A percentile compares a stretch with the other conserved stretches of the same genome.
These are phyloP conservation scores for Aurelia sp. DNA, from an alignment of 30 jellyfish, hydroid and myxozoan species.

Conservation along the genomic window DNA sequence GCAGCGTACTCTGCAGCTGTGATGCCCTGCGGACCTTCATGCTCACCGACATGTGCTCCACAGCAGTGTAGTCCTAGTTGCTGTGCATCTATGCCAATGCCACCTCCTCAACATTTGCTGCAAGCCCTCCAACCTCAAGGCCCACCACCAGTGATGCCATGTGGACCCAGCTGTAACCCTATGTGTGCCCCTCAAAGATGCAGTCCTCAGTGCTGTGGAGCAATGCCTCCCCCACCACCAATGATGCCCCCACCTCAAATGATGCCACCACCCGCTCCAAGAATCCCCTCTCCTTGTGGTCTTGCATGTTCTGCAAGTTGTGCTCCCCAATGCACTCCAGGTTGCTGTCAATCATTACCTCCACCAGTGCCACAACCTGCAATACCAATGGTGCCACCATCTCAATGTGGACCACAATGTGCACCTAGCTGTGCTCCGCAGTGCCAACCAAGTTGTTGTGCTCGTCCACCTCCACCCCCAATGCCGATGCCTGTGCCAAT, in stretches of 20 bases:
- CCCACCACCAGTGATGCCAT: slow-evolving; percentile 59
- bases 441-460: slow-evolving; percentile 47
- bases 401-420: slow-evolving; percentile 28
- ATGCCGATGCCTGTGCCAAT: slow-evolving; percentile 29
- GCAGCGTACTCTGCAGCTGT: slow-evolving; percentile 46
- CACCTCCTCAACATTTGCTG: slow-evolving; percentile 59
- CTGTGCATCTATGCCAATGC: slow-evolving; percentile 68
- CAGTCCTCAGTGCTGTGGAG: slow-evolving; percentile 39
- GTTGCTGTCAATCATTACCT: slow-evolving; percentile 73
- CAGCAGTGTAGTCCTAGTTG: slow-evolving; percentile 57
- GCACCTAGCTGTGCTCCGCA: slow-evolving; percentile 46
- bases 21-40: slow-evolving; percentile 70
- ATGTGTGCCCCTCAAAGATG: slow-evolving; percentile 52
- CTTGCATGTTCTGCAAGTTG: slow-evolving; percentile 71
- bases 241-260: slow-evolving; percentile 39
- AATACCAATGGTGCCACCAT: not conserved
- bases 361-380: slow-evolving; percentile 69
- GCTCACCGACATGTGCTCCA: slow-evolving; percentile 70
- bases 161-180: slow-evolving; percentile 53
- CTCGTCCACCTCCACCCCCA: slow-evolving; percentile 35
- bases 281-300: slow-evolving; percentile 77
- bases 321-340: slow-evolving; percentile 83
- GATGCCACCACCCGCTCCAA: slow-evolving; percentile 56
- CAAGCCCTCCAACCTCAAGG: slow-evolving; percentile 47
- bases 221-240: slow-evolving; percentile 59